phyloP scores from a whole-genome alignment of 2,797 vertebrate species.

The Yasuhikotakia modesta region DNA sequence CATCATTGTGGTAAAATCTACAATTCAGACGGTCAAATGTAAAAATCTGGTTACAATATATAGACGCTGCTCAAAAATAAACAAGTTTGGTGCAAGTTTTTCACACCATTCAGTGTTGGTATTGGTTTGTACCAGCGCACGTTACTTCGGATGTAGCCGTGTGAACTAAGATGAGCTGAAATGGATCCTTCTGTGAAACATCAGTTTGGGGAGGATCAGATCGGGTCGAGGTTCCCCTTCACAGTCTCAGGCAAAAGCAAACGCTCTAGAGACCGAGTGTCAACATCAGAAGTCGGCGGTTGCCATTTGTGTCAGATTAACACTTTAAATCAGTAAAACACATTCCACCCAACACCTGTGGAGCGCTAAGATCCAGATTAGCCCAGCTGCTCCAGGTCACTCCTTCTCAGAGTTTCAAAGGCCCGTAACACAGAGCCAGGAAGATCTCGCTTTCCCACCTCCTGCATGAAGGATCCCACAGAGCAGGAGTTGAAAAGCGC shows the following conservation, averaged over 20 bases:
- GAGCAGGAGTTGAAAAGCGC: slow-evolving; percentile 30
- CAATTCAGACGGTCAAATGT: no score
- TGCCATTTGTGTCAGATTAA: slow-evolving; percentile 58
- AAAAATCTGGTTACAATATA: neutral
- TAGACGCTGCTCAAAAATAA: no score
- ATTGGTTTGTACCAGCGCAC: neutral
- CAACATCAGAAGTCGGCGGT: slow-evolving; percentile 34
- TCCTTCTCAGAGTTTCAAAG: slow-evolving; percentile 53
- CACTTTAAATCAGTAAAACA: slow-evolving; percentile 52
- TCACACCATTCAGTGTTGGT: slow-evolving; percentile 21
- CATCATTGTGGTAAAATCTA: no score
- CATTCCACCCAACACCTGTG: slow-evolving; percentile 57
- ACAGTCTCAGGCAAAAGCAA: neutral
- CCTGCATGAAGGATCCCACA: slow-evolving; percentile 47
- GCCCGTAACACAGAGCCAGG: slow-evolving; percentile 36
- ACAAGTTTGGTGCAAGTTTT: no score
- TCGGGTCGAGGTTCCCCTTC: neutral
- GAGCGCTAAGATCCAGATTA: slow-evolving; percentile 57
- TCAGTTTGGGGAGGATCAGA: neutral
- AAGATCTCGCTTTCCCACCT: slow-evolving; percentile 46
- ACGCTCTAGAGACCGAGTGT: slow-evolving; percentile 34
- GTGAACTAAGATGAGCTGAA: slow-evolving; percentile 39
- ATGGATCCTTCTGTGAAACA: slow-evolving; percentile 36
- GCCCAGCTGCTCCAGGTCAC: slow-evolving; percentile 38
- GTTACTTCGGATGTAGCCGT: slow-evolving; percentile 11